Evolutionary conservation across 1,140 invertebrate genomes (phyloP).

Genomic region (Drosophila ambigua): DNA sequence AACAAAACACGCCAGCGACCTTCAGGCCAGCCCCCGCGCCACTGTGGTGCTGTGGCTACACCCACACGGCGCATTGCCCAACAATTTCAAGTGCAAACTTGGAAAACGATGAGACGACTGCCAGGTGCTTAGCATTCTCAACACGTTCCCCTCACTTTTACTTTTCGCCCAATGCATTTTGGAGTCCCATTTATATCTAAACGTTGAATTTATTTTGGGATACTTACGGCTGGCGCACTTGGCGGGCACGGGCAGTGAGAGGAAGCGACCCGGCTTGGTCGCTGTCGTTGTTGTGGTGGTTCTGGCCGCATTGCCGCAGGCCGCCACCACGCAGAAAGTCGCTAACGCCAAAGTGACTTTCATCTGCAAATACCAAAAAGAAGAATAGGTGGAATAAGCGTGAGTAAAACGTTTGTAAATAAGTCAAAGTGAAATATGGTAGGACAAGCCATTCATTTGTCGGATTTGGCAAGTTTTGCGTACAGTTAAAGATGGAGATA

Average conservation of each 20-base stretch:
- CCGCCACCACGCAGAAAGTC: slow-evolving; percentile 82
- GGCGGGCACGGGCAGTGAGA: slow-evolving; percentile 90
- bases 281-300: slow-evolving; percentile 81
- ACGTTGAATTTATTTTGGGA: background rate
- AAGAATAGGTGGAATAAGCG: slow-evolving; percentile 11
- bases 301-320: slow-evolving; percentile 77
- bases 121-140: slow-evolving; percentile 59
- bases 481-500: slow-evolving; percentile 4
- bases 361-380: slow-evolving; percentile 68
- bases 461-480: slow-evolving; percentile 30
- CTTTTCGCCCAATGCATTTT: slow-evolving; percentile 49
- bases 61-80: slow-evolving; percentile 76
- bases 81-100: slow-evolving; percentile 78
- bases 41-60: slow-evolving; percentile 29
- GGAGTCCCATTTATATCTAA: too few relatives aligned
- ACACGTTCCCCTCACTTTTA: slow-evolving; percentile 62
- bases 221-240: slow-evolving; percentile 93
- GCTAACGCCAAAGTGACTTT: slow-evolving; percentile 83
- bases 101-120: slow-evolving; percentile 36
- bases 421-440: background rate
- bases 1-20: slow-evolving; percentile 64
- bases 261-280: slow-evolving; percentile 88
- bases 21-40: slow-evolving; percentile 40
- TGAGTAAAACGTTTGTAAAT: slow-evolving; percentile 8
- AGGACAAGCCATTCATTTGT: background rate